These are phyloP conservation scores for Acrossocheilus wenchowensis DNA, from an alignment of 2,797 vertebrate genomes.

Conservation along the genomic window DNA sequence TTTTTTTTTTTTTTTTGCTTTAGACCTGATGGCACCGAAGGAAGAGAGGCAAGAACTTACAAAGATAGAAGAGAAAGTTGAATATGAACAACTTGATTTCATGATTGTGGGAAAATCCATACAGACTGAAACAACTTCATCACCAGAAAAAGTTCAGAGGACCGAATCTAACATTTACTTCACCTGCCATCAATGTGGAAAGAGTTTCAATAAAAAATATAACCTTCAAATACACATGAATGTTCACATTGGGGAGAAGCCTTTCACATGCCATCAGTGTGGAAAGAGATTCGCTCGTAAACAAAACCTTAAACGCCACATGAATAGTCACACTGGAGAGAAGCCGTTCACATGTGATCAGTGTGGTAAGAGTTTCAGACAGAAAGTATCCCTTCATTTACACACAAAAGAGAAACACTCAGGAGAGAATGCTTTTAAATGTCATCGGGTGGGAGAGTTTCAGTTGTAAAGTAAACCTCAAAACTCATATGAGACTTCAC, in stretches of 20 bases:
- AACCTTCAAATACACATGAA: neutral
- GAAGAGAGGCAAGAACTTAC: neutral
- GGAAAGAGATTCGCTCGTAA: neutral
- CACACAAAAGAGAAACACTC: neutral
- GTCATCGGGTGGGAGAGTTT: neutral
- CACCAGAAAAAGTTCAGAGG: neutral
- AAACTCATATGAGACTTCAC: neutral
- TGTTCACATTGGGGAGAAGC: neutral
- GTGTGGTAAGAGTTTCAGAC: neutral
- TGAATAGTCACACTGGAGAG: neutral
- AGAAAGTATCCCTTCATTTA: neutral
- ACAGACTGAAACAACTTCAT: neutral
- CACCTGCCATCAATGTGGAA: neutral
- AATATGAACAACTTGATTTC: neutral
- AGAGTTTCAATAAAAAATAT: neutral
- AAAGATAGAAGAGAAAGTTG: neutral
- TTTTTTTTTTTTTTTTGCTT: neutral
- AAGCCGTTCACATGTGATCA: neutral
- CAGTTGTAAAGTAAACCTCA: too few species aligned
- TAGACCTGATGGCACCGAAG: neutral
- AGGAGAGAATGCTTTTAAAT: neutral
- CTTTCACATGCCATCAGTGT: neutral
- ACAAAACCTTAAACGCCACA: too few species aligned
- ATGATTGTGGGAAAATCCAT: neutral
- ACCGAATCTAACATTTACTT: neutral